Base-by-base conservation (phyloP, 1,140 invertebrate species). In the Pollicipes pollicipes region DNA sequence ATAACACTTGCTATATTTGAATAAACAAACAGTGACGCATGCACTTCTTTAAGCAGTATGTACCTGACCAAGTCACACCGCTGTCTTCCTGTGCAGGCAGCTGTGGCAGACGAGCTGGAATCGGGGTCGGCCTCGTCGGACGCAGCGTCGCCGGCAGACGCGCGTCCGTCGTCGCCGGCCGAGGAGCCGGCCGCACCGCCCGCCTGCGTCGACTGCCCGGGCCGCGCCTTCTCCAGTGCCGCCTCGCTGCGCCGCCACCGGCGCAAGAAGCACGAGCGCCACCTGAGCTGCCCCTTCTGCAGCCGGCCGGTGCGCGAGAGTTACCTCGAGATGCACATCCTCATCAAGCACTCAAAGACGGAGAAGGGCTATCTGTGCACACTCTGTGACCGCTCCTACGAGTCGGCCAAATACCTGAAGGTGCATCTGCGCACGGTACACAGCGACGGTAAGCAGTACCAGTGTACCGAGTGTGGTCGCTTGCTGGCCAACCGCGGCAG, bases 381-480 rank as follows among this genome's bases (percentile, higher is more conserved):
- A 24, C 45, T 58, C 13, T 58, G 45, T 24, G 45, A 58, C 45
- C 45, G 45, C 8, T 24, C 13, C 17, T 58, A 58, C 45, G 45
- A 58, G 45, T 58, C 45, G 45, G 45, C 45, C 45, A 58, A 58
- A 21, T 58, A 58, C 21, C 45, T 58, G 10, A 58, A 58, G 45
- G 45, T 58, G 21, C 45, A 58, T 21, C 45, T 58, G 21, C 6
- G 45, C 6, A 73, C 70, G 68, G 45, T 73, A 29, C 73, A 73
- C 37, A 71, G 71, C 28, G 73, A 71, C 64, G 63, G 58, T 17
- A 73, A 73, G 35, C 69, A 71, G n/a, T 71, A 71, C 70, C 37
- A 71, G 31, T 73, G 73, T 63, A 63, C 70, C 10, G 70, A 71
- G 16, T 73, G 73, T 27, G 66, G 69, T 26, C 70, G 72, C 35